Conservation (phyloP, 2,113 vertebrate species). For the Thryonomys swinderianus region DNA sequence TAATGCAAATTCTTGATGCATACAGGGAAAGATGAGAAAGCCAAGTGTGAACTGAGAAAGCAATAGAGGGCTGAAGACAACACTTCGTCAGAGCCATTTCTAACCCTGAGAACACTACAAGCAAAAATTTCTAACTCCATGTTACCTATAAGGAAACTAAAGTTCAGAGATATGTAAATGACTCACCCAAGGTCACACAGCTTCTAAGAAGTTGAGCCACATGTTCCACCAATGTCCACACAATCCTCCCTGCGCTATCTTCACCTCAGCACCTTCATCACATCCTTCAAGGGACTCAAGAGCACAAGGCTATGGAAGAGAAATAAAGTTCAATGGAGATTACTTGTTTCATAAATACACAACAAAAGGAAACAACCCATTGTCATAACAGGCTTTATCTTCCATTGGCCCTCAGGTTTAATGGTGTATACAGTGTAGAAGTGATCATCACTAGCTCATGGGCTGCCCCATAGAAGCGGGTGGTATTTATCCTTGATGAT, state of each 20-base stretch:
- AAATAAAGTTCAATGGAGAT: conserved; percentile 34
- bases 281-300: background rate
- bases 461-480: background rate
- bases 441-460: background rate
- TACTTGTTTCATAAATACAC: conserved; percentile 35
- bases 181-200: background rate
- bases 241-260: background rate
- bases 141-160: background rate
- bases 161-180: background rate
- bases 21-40: background rate
- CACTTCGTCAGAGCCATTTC: background rate
- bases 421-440: background rate
- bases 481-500: conserved; percentile 38
- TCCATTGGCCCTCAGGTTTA: conserved; percentile 26
- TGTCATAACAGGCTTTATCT: conserved; percentile 27
- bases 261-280: background rate
- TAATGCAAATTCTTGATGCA: background rate
- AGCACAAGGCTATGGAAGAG: background rate
- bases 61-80: background rate
- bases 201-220: background rate
- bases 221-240: background rate
- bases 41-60: background rate
- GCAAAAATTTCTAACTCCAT: background rate
- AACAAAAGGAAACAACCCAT: conserved; percentile 41
- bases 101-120: background rate